These are phyloP conservation scores for Tiaroga cobitis DNA, from an alignment of 2,797 vertebrate genomes.

Conservation along the genomic window DNA sequence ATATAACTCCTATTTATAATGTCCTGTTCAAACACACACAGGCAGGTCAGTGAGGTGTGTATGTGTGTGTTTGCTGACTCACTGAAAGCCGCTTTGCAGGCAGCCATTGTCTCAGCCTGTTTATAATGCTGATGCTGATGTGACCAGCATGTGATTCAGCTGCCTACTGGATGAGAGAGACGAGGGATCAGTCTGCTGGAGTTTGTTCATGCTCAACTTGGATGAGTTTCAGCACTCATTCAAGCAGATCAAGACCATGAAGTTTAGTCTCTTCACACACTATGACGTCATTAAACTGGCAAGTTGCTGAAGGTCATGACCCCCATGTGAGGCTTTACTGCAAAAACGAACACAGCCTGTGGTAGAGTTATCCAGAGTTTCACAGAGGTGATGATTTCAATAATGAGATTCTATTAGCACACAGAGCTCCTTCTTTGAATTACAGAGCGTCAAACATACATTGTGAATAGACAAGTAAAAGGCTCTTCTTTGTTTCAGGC, in stretches of 20 bases:
- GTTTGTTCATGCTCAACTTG: background rate
- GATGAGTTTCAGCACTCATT: background rate
- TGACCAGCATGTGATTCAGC: slow-evolving; percentile 50
- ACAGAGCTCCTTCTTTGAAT: slow-evolving; percentile 22
- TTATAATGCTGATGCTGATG: slow-evolving; percentile 51
- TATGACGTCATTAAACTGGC: background rate
- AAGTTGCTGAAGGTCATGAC: background rate
- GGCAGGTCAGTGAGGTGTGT: background rate
- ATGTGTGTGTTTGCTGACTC: slow-evolving; percentile 43
- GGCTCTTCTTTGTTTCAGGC: slow-evolving; percentile 32
- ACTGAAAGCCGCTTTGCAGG: slow-evolving; percentile 25
- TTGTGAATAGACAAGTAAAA: slow-evolving; percentile 28
- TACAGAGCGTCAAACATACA: background rate
- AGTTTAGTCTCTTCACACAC: background rate
- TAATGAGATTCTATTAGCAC: slow-evolving; percentile 37
- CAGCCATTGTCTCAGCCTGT: slow-evolving; percentile 47
- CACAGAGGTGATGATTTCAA: slow-evolving; percentile 17
- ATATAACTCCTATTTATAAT: background rate
- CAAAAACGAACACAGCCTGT: slow-evolving; percentile 60
- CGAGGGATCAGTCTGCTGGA: background rate
- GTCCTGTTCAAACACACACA: slow-evolving; percentile 22
- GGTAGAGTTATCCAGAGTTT: background rate
- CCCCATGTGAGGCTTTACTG: background rate
- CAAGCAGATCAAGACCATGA: background rate
- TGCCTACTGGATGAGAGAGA: slow-evolving; percentile 25